phyloP scores from a whole-genome alignment of 2,797 vertebrate species.

The Lycodopsis pacificus region DNA sequence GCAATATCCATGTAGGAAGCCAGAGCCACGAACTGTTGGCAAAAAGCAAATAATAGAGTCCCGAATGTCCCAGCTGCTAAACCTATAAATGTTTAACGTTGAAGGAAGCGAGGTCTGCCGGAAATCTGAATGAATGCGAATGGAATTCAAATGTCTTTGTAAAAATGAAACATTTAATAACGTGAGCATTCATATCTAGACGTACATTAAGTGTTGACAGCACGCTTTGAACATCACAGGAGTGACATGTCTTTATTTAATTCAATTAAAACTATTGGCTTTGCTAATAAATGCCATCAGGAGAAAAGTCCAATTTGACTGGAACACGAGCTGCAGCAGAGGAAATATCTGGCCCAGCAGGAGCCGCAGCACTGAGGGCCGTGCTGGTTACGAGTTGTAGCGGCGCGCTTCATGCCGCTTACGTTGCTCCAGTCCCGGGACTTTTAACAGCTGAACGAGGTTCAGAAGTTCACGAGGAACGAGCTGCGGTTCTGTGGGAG shows the following conservation, averaged over 20 bases:
- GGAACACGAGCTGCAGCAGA: not conserved
- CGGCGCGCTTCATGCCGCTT: slow-evolving; percentile 86
- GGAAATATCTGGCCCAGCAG: slow-evolving; percentile 87
- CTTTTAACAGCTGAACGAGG: slow-evolving; percentile 75
- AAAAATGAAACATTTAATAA: not conserved
- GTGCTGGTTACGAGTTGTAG: slow-evolving; percentile 92
- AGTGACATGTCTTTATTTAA: no score
- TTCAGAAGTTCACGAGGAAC: slow-evolving; percentile 87
- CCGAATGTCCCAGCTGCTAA: not conserved
- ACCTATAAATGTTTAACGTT: not conserved
- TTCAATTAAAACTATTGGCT: no score
- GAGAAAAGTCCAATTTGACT: not conserved
- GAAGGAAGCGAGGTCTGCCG: not conserved
- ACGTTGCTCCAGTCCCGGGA: slow-evolving; percentile 93
- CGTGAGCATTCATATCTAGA: not conserved
- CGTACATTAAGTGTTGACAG: not conserved
- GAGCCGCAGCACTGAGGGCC: slow-evolving; percentile 94
- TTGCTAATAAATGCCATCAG: not conserved
- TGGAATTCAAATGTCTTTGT: not conserved
- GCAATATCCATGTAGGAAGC: not conserved
- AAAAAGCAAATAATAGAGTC: not conserved
- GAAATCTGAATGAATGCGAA: not conserved
- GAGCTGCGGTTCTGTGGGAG: slow-evolving; percentile 79
- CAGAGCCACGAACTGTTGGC: not conserved
- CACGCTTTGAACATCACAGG: not conserved